Base-by-base conservation (phyloP, 1,140 invertebrate genomes). In the Ephestia elutella region DNA sequence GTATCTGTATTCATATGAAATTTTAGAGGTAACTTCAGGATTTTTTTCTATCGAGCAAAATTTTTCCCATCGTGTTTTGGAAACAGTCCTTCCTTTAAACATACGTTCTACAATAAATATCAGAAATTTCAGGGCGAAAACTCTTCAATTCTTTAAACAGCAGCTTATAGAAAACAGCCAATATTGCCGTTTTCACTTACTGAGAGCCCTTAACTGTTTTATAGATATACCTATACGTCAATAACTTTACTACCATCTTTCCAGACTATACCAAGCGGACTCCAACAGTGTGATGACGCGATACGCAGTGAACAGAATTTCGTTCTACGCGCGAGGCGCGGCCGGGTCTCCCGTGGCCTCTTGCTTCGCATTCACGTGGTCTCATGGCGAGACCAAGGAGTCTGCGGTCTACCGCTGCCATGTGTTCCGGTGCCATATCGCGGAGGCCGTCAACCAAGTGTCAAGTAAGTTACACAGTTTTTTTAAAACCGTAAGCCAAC, bases 341-440 rank as follows among this genome's bases (percentile, higher is more conserved):
- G 91, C 91, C n/a, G 93, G 93, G 57, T 94, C 94, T 17, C 86
- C 90, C 2, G 97, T 98, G 73, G 93, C 94, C 3, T 92, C 95
- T 10, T 99, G 98, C 89, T 99, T 99, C 90, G 97, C 97, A 32
- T 99, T 99, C 85, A 99, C 97, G 0, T 99, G 96, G 92, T 96
- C 96, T 25, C 97, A 99, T 78, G 94, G 94, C 4, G 95, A 97
- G 72, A 95, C 94, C 15, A 92, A 93, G 70, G 96, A 97, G 80
- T 94, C 94, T 8, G 93, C 95, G 35, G 94, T 99, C 51, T 98
- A 98, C 89, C 96, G 98, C 85, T 99, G 98, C 89, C 97, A 98
- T 90, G 96, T 98, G 21, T 99, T 99, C 89, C 92, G 97, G 62
- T 99, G 98, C 90, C 95, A 98, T 81, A 95, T 97, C 78, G 93